These are phyloP conservation scores for Cephus nigrinus DNA, from an alignment of 2,888 invertebrate genomes.

Conservation along the genomic window DNA sequence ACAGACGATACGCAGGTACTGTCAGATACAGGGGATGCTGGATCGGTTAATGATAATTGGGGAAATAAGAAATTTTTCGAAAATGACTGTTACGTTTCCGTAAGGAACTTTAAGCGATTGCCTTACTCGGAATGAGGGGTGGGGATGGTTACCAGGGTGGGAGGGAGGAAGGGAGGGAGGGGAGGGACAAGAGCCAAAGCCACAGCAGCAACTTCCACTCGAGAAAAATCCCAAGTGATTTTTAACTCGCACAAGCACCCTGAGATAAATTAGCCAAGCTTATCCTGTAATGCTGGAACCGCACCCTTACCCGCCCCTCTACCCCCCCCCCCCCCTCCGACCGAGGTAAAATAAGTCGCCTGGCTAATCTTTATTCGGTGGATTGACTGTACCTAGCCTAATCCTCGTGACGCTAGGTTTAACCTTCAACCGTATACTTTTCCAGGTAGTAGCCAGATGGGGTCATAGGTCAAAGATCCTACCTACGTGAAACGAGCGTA, in stretches of 20 bases:
- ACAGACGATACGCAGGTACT: neutral
- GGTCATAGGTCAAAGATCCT: neutral
- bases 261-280: neutral
- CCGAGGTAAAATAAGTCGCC: neutral
- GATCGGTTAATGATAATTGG: too few species aligned
- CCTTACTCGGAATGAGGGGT: neutral
- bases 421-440: neutral
- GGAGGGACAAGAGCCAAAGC: constrained; percentile 5
- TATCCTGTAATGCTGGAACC: neutral
- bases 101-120: neutral
- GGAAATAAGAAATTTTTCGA: too few species aligned
- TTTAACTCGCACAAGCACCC: constrained; percentile 3
- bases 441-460: neutral
- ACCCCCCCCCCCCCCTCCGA: neutral
- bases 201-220: neutral
- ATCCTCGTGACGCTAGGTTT: neutral
- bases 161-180: constrained; percentile 1
- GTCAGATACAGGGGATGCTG: too few species aligned
- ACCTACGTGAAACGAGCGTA: neutral
- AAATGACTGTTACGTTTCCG: too few species aligned
- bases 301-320: neutral
- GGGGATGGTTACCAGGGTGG: neutral
- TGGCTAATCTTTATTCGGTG: neutral
- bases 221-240: constrained; percentile 5
- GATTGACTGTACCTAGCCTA: neutral